phyloP scores from a whole-genome alignment of 2,113 vertebrate genomes.

The Oryzias curvinotus region DNA sequence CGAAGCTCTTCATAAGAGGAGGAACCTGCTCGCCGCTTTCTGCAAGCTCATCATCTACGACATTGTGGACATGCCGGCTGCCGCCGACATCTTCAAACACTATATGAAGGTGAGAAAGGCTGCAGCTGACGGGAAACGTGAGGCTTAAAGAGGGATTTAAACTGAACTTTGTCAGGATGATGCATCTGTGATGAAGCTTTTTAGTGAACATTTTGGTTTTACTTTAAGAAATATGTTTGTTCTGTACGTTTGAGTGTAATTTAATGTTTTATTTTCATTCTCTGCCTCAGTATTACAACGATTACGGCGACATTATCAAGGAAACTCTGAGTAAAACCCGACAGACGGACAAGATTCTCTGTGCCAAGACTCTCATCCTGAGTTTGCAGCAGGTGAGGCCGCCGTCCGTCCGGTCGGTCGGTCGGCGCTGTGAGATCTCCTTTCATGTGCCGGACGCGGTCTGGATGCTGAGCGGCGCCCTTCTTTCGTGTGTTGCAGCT shows the following conservation, averaged over 20 bases:
- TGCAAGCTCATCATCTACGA: slow-evolving; percentile 99
- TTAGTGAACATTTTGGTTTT: too few species aligned
- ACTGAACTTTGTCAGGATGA: not conserved
- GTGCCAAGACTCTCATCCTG: slow-evolving; percentile 98
- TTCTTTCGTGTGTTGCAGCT: slow-evolving; percentile 75
- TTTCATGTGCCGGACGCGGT: not conserved
- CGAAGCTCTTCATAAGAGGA: slow-evolving; percentile 98
- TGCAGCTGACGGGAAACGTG: not conserved
- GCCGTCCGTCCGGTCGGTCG: too few species aligned
- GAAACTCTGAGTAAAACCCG: slow-evolving; percentile 98
- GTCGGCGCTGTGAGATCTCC: not conserved
- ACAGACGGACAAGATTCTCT: slow-evolving; percentile 98
- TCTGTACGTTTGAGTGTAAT: not conserved
- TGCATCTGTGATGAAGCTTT: too few species aligned
- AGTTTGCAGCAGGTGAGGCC: slow-evolving; percentile 94
- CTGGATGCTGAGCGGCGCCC: too few species aligned
- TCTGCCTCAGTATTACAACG: slow-evolving; percentile 91
- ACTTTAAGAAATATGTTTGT: not conserved
- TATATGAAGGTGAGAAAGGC: slow-evolving; percentile 92
- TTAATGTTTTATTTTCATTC: not conserved
- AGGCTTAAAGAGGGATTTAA: too few species aligned
- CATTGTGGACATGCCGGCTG: slow-evolving; percentile 98
- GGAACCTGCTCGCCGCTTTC: slow-evolving; percentile 96
- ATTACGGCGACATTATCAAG: slow-evolving; percentile 99
- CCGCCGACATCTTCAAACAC: slow-evolving; percentile 99